Base-by-base conservation (phyloP, 2,113 vertebrate species). In the Daphoenositta chrysoptera region DNA sequence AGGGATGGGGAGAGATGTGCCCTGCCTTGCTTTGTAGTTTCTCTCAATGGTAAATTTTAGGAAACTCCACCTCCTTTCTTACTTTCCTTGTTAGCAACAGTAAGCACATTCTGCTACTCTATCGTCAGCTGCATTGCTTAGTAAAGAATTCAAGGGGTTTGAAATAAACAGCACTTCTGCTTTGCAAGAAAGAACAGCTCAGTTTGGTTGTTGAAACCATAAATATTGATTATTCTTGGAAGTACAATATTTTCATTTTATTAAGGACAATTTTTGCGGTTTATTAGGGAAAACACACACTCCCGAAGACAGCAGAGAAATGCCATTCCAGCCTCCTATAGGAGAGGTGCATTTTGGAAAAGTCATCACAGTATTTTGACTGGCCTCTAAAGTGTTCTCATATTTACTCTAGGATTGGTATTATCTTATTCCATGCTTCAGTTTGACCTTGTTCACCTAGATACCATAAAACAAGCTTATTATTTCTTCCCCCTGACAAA, bases 381-480 rank as follows among this genome's bases (percentile, higher is more conserved):
- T 64, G 66, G 56, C n/a, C 35, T 87, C 75, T 91, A 54, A 73
- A 82, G 35, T 53, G 26, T 63, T 78, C 85, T 83, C 54, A 51
- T 93, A 85, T 94, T 96, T 96, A 87, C 72, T 71, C 87, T 89
- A 30, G 19, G 57, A 83, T 91, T 83, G 70, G 23, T 89, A n/a
- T 91, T 76, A 81, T 92, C 72, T 96, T 82, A 63, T 83, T 84
- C 56, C 39, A 88, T 90, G 75, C 83, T 90, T 95, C 87, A 53
- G 53, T 83, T 75, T 96, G 65, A 83, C 80, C 85, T 97, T 97
- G 94, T 79, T 96, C 70, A 94, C 75, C 92, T 96, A 94, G 88
- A 94, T 91, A 95, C 88, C 84, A 54, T 13, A 94, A 96, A 97
- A 69, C 45, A 95, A 96, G 37, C 26, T 94, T 60, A 51, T 70